These are phyloP conservation scores for Orchesella cincta DNA, from an alignment of 1,140 invertebrate genomes.

Conservation along the genomic window DNA sequence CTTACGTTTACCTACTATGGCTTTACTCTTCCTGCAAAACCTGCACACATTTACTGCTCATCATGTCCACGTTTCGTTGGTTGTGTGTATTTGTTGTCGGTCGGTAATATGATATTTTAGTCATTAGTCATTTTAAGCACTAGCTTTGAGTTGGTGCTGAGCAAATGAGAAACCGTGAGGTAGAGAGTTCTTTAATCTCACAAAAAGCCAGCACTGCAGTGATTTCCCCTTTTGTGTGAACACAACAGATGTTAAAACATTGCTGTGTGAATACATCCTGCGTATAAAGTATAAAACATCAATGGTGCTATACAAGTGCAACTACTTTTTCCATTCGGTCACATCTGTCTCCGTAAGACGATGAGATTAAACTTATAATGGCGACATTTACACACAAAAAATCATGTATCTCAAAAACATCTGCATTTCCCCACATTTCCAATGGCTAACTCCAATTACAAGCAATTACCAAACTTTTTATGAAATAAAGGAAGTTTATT, in stretches of 20 bases:
- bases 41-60: not conserved
- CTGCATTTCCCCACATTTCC: not conserved
- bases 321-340: not conserved
- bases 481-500: not conserved
- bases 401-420: not conserved
- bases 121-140: constrained; percentile 11
- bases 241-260: not conserved
- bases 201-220: not conserved
- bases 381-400: not conserved
- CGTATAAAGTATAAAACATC: not conserved
- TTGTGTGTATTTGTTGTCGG: not conserved
- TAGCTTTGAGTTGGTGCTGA: not conserved
- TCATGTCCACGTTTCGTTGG: not conserved
- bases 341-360: not conserved
- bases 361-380: not conserved
- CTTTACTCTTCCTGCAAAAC: not conserved
- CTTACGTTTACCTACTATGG: too few species aligned
- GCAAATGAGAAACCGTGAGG: not conserved
- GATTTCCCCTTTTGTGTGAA: constrained; percentile 6
- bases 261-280: not conserved
- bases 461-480: not conserved
- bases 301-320: not conserved
- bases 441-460: not conserved
- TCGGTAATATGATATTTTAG: constrained; percentile 3
- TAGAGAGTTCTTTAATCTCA: not conserved